Evolutionary conservation across 2,113 vertebrate genomes (phyloP).

Genomic region (Pteropus alecto): DNA sequence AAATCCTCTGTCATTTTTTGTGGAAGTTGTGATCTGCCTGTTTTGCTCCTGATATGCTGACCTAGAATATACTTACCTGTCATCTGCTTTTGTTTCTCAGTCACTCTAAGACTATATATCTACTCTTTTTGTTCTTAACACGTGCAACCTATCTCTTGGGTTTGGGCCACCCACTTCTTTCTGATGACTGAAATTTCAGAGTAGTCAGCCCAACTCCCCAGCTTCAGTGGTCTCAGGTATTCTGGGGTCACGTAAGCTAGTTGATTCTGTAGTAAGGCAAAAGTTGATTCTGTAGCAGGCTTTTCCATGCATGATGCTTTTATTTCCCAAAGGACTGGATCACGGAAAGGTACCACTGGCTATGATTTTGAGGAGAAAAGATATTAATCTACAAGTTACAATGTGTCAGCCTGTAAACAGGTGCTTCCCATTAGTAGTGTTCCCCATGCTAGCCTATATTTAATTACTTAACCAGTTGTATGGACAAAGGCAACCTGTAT

Average conservation of each 20-base stretch:
- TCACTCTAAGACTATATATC: not conserved
- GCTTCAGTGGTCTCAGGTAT: not conserved
- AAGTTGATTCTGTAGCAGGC: not conserved
- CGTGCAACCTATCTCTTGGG: not conserved
- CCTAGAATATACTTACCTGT: slow-evolving; percentile 50
- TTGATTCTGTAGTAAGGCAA: not conserved
- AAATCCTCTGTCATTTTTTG: slow-evolving; percentile 58
- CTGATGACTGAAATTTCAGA: not conserved
- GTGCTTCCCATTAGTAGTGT: slow-evolving; percentile 50
- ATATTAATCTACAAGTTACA: slow-evolving; percentile 24
- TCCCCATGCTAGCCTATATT: slow-evolving; percentile 1
- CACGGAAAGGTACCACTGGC: not conserved
- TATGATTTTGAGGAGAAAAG: slow-evolving; percentile 27
- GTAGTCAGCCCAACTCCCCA: not conserved
- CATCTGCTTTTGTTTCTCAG: slow-evolving; percentile 58
- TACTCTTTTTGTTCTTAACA: slow-evolving; percentile 14
- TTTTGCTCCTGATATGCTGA: slow-evolving; percentile 31
- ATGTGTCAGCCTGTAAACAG: slow-evolving; percentile 26
- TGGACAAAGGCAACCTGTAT: slow-evolving; percentile 53
- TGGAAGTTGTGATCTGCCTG: slow-evolving; percentile 31
- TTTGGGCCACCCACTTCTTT: slow-evolving; percentile 3
- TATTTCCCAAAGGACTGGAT: not conserved
- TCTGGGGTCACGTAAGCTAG: not conserved
- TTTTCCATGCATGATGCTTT: not conserved
- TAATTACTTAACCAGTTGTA: slow-evolving; percentile 65